phyloP scores from a whole-genome alignment of 2,113 vertebrate genomes.

The Antigone vipio region DNA sequence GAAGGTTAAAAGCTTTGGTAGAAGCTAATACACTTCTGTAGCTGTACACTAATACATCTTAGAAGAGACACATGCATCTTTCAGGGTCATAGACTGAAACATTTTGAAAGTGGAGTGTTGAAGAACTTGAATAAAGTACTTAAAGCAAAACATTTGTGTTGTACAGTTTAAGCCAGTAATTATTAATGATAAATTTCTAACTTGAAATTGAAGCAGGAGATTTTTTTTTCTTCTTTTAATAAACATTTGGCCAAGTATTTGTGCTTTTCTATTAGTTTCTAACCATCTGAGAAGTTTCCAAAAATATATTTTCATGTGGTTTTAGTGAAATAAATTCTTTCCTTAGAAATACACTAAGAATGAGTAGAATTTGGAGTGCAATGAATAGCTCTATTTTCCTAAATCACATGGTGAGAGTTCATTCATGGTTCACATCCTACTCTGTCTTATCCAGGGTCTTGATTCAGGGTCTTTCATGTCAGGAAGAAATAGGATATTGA shows the following conservation, averaged over 20 bases:
- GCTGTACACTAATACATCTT: background rate
- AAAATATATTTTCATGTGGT: background rate
- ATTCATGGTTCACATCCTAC: background rate
- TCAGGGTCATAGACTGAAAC: background rate
- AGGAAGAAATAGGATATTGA: background rate
- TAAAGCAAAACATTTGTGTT: background rate
- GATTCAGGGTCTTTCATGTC: background rate
- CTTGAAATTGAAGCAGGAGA: background rate
- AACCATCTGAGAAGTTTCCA: background rate
- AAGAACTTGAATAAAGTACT: background rate
- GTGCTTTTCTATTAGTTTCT: background rate
- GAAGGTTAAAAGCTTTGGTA: background rate
- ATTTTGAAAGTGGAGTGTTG: background rate
- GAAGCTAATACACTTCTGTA: background rate
- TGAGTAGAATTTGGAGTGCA: background rate
- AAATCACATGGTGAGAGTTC: background rate
- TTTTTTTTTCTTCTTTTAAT: too few species aligned
- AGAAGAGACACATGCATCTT: background rate
- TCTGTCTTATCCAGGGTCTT: background rate
- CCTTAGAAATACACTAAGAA: background rate
- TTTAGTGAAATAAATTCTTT: background rate
- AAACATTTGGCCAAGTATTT: background rate
- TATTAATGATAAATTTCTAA: background rate
- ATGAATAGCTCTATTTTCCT: background rate
- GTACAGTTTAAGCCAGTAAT: background rate